Base-by-base conservation (phyloP, 2,888 invertebrate genomes). In the Myathropa florea region DNA sequence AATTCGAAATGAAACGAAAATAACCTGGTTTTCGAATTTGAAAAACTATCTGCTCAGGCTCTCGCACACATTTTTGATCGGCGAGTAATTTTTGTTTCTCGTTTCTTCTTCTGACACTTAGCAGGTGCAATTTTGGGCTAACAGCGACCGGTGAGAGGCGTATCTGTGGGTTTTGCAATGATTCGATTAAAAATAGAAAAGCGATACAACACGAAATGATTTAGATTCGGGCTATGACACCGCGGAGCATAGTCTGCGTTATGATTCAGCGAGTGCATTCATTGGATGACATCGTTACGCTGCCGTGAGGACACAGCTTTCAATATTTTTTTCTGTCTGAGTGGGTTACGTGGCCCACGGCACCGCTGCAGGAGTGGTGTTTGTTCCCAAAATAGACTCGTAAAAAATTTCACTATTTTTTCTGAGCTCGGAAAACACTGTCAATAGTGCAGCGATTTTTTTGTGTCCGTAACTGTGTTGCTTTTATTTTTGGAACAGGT, bases 1-100 rank as follows among this genome's bases (percentile, higher is more conserved):
- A 85, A 85, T 85, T 85, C 81, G 72, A 72, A 85, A 72, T 81
- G 72, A 76, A 85, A 81, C 68, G 33, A 68, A 85, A 85, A 85
- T 85, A 85, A 80, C 67, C 76, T 39, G 63, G 72, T 73, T 57
- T 80, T 80, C 46, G 33, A 68, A 84, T 81, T 30, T 61, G 55
- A 72, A 18, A 10, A 71, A 80, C 76, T 72, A 80, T 80, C 71
- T 80, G 28, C 24, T 64, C 24, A 59, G 55, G 61, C 55, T 26
- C 63, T 23, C 4, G 23, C 23, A 18, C 46, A 18, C 7, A 18
- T 46, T 46, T 46, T 7, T 7, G 33, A 33, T 33, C 33, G 33
- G 33, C 33, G 33, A 33, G 9, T 33, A 7, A 6, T 46, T n/a
- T 39, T 39, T 4, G 4, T 1, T 3, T 39, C 46, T 9, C 9